Base-by-base conservation (phyloP, 1,140 invertebrate species). In the Aphidius ervi region DNA sequence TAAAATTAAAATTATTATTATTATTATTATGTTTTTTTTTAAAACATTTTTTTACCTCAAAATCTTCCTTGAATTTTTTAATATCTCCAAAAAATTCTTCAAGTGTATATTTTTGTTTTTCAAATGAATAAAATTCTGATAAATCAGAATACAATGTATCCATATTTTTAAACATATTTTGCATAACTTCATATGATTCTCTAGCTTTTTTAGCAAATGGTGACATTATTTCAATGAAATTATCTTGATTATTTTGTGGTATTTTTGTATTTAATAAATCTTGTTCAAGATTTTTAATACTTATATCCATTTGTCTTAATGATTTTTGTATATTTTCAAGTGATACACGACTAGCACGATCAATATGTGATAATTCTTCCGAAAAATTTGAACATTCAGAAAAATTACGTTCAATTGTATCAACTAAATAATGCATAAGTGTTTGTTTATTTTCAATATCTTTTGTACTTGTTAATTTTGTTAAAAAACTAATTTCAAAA, bases 1-100 rank as follows among this genome's bases (percentile, higher is more conserved):
- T 10, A 43, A 43, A 8, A 3, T 43, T 48, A n/a, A 31, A n/a
- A 37, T 37, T 4, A 16, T 16, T 16, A 16, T 16, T 41, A 37
- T 37, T 4, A 16, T 16, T 16, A 16, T 16, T 41, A 16, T 50
- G n/a, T 55, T 7, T 8, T 31, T 49, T 31, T n/a, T 7, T 47
- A 52, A 45, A 54, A n/a, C 20, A 31, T 61, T 43, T 23, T 54
- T 52, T 64, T 52, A 95, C 92, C 69, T 86, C 77, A 76, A 98
- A 98, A 39, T 88, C 85, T 74, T 96, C 93, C 75, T 96, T 97
- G 73, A 99, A 99, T 1, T 86, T 89, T 80, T 97, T 98, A 50
- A 99, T 86, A 72, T 99, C 97, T 0, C 84, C 85, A 76, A 99
- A 98, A 81, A 98, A 98, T 74, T 99, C 96, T 70, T 98, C 96